Base-by-base conservation (phyloP, 2,888 invertebrate species). In the Caenorhabditis angaria region DNA sequence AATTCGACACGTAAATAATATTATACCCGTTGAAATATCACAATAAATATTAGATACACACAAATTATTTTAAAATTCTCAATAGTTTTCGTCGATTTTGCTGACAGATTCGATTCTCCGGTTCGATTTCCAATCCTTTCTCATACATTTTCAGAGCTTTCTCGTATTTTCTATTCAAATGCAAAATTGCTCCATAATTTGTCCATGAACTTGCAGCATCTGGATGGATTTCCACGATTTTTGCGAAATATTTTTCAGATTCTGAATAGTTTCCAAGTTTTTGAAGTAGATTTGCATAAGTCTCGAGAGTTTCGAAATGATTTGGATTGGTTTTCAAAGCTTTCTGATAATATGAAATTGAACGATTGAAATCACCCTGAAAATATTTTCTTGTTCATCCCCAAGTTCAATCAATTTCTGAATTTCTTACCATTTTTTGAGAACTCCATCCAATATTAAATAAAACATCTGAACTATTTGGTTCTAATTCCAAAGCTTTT, bases 101-200 rank as follows among this genome's bases (percentile, higher is more conserved):
- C 87, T 93, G 90, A 50, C 95, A 95, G 69, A 94, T 93, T 70
- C 92, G 91, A 88, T 97, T 95, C 76, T 93, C 92, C 0, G 96
- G 96, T 87, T 94, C 93, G 65, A 96, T 90, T 85, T 92, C 91
- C 66, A 97, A 90, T 0, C 96, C 95, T 86, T 92, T 92, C 81
- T 92, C 91, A 89, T 97, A 97, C 70, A 94, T 93, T 20, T 91
- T 90, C 55, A 94, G 94, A 0, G 97, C 97, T 78, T 94, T 93
- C 28, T 91, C 90, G 83, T 94, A 93, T 88, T 94, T 94, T 27
- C 94, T 94, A 88, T 95, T 94, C 79, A 95, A 91, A 89, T 97
- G 96, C 69, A 95, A 90, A 88, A 97, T 96, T 67, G 96, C 96
- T 27, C 96, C 97, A 65, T 95, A 91, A 89, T 97, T 96, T 85